Conservation (phyloP, 2,113 vertebrate genomes). For the Varanus salvator region DNA sequence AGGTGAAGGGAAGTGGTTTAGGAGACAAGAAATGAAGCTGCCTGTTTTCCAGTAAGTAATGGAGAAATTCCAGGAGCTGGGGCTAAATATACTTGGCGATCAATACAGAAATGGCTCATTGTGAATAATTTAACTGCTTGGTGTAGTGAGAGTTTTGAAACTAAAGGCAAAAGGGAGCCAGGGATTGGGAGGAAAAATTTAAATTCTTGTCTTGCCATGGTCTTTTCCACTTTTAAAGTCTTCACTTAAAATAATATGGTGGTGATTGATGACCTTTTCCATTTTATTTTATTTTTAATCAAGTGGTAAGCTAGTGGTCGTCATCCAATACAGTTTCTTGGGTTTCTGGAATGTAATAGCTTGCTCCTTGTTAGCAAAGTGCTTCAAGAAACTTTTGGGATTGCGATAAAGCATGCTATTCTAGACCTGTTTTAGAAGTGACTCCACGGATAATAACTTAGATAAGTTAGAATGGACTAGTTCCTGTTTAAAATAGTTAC, state of each 20-base stretch:
- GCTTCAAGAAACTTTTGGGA: conserved; percentile 76
- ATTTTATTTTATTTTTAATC: conserved; percentile 57
- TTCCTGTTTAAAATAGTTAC: conserved; percentile 60
- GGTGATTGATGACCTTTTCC: conserved; percentile 72
- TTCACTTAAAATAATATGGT: conserved; percentile 76
- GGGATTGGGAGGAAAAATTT: conserved; percentile 72
- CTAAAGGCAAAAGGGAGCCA: conserved; percentile 82
- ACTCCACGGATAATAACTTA: conserved; percentile 47
- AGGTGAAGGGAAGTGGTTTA: conserved; percentile 84
- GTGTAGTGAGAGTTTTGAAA: conserved; percentile 86
- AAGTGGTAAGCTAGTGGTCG: conserved; percentile 81
- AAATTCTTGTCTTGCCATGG: conserved; percentile 77
- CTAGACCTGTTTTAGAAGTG: conserved; percentile 55
- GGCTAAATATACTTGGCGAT: conserved; percentile 90
- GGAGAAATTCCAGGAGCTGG: conserved; percentile 88
- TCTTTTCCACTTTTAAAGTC: conserved; percentile 73
- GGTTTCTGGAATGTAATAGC: conserved; percentile 81
- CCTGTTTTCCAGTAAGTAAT: conserved; percentile 90
- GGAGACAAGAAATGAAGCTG: conserved; percentile 87
- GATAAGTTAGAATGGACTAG: conserved; percentile 71
- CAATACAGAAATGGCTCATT: conserved; percentile 90
- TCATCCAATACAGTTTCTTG: conserved; percentile 80
- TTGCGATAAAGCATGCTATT: conserved; percentile 62
- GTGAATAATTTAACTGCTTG: conserved; percentile 89
- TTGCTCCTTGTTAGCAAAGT: conserved; percentile 75